A percentile compares a stretch with the other conserved stretches of the same genome.
Conservation (phyloP, 2,113 vertebrate species). For the Heliornis fulica region DNA sequence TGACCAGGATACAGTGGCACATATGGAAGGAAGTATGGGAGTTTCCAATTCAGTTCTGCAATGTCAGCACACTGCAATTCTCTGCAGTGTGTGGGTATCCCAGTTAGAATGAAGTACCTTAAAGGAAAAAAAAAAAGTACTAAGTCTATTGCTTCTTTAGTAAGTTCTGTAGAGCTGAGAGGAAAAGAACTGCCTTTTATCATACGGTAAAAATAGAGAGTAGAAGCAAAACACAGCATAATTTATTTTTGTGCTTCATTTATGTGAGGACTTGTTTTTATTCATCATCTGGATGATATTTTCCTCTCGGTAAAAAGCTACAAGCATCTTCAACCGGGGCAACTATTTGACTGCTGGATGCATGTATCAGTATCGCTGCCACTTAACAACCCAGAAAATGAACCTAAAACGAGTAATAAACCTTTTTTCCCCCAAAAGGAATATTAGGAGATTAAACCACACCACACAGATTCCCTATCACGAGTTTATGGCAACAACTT, state of each 20-base stretch:
- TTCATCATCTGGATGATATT: conserved; percentile 48
- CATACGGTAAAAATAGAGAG: background rate
- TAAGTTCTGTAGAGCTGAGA: background rate
- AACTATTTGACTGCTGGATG: background rate
- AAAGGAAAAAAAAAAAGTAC: background rate
- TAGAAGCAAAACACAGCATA: background rate
- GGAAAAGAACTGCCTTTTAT: background rate
- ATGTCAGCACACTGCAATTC: background rate
- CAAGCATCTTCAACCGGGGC: background rate
- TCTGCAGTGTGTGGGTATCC: background rate
- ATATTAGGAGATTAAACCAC: conserved; percentile 15
- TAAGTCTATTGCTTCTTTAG: background rate
- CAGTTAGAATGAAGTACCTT: background rate
- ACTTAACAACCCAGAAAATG: background rate
- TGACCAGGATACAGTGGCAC: too few relatives aligned
- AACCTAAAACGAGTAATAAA: background rate
- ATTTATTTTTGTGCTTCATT: background rate
- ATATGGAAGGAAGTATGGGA: too few relatives aligned
- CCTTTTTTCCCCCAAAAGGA: background rate
- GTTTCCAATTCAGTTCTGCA: background rate
- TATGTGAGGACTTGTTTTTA: background rate
- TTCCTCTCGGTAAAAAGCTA: background rate
- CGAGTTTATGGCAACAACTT: conserved; percentile 10
- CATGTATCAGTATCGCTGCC: background rate
- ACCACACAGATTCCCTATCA: background rate